Base-by-base conservation (phyloP, 2,797 vertebrate species). In the Gymnoscopelus braueri region DNA sequence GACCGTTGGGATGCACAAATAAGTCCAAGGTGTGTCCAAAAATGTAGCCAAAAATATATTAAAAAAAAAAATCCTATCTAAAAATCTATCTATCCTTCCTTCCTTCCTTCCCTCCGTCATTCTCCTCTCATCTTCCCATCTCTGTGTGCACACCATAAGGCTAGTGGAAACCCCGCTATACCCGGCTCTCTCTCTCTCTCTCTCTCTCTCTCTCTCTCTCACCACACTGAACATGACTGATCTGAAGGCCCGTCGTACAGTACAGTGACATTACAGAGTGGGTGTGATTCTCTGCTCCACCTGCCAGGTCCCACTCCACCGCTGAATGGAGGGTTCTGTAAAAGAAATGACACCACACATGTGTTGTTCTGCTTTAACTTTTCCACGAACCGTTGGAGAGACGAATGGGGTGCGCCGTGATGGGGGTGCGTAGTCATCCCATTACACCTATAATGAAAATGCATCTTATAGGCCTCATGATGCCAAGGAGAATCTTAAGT, bases 371-470 rank as follows among this genome's bases (percentile, higher is more conserved):
- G 55, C 39, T 44, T 44, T 58, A 23, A 57, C 9, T 24, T 19
- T 67, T 58, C 44, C 44, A 58, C 19, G 54, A 67, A 57, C 15
- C 58, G 47, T 49, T 49, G 55, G 39, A 55, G 52, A 49, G 44
- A 58, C 49, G 14, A 49, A 67, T 32, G 12, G 56, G 54, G 52
- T 65, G 39, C 39, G 39, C 12, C 39, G 4, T 57, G 39, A 57
- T 32, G 8, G 65, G 61, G 23, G 44, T 23, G 32, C n/a, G 53
- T 19, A 35, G 35, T 13, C 49, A 56, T 67, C 57, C 12, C 23
- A 60, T 13, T 10, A 26, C 50, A 12, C 29, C 29, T 11, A n/a
- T 51, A 58, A 49, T 76, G 48, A 76, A 76, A 68, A 47, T 50
- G 23, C 5, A 60, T 53, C 6, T 11, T 56, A 49, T 53, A 54